Evolutionary conservation across 2,797 vertebrate genomes (phyloP).

Genomic region (Leptoclinus maculatus): DNA sequence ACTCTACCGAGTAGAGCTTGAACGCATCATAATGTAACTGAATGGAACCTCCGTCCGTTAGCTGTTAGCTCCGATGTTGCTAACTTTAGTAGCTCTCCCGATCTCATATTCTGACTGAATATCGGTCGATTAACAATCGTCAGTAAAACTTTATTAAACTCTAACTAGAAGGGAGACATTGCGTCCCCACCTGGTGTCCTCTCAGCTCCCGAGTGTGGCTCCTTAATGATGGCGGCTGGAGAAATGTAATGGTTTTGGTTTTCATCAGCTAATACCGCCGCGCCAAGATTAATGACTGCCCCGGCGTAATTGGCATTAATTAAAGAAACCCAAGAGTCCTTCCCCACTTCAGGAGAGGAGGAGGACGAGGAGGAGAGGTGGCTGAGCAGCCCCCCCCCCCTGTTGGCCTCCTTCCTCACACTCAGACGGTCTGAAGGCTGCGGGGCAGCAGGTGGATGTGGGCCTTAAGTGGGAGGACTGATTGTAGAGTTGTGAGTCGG

Average conservation of each 20-base stretch:
- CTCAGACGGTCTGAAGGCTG: slow-evolving; percentile 45
- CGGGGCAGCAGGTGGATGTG: slow-evolving; percentile 66
- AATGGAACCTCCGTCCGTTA: no score
- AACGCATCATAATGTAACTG: no score
- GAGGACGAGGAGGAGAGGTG: slow-evolving; percentile 19
- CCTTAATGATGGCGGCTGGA: slow-evolving; percentile 78
- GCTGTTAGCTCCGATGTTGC: no score
- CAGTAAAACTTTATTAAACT: no score
- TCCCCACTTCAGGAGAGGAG: slow-evolving; percentile 50
- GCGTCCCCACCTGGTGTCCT: no score
- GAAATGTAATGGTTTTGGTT: slow-evolving; percentile 75
- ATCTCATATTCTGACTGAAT: no score
- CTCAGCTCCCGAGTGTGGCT: slow-evolving; percentile 54
- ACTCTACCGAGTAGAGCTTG: no score
- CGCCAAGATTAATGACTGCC: slow-evolving; percentile 81
- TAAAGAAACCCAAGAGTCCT: slow-evolving; percentile 73
- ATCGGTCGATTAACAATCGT: no score
- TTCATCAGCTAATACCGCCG: slow-evolving; percentile 78
- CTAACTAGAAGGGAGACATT: background rate
- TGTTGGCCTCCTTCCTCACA: slow-evolving; percentile 48
- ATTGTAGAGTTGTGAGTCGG: slow-evolving; percentile 37
- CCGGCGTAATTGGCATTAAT: slow-evolving; percentile 79
- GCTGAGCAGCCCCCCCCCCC: slow-evolving; percentile 8
- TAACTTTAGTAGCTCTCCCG: no score
- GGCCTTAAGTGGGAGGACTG: slow-evolving; percentile 49